Percentiles rank a stretch among this genome's conserved stretches.
phyloP scores from a whole-genome alignment of 2,113 vertebrate species.

The Merops nubicus region DNA sequence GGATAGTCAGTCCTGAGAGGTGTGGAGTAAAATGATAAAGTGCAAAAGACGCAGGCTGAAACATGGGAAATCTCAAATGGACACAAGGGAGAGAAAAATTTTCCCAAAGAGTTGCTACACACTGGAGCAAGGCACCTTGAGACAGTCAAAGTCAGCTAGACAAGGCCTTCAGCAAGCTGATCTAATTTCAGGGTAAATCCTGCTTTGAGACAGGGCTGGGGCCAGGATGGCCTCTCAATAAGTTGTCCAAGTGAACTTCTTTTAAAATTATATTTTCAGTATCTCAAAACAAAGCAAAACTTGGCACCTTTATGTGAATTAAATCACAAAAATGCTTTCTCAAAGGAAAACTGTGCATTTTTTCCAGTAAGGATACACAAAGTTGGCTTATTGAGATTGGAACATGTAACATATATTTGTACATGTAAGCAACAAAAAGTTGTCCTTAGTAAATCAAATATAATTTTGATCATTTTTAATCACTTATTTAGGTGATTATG shows the following conservation, averaged over 20 bases:
- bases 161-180: background rate
- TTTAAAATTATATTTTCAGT: background rate
- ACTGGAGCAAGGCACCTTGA: background rate
- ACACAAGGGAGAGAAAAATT: background rate
- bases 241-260: background rate
- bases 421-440: background rate
- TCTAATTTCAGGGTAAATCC: background rate
- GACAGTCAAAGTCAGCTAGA: background rate
- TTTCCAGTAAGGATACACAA: background rate
- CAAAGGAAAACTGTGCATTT: background rate
- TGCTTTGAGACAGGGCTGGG: background rate
- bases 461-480: slow-evolving; percentile 2
- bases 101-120: background rate
- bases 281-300: background rate
- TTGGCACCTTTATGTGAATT: background rate
- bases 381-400: background rate
- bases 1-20: background rate
- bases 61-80: background rate
- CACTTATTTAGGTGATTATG: slow-evolving; percentile 18
- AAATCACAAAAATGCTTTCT: background rate
- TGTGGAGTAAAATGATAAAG: background rate
- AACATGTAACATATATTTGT: background rate
- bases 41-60: background rate
- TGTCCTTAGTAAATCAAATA: background rate
- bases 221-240: background rate